Evolutionary conservation across 2,888 invertebrate species (phyloP), one percentile per base, ranked within the genome.

Genomic region (Xylota segnis): DNA sequence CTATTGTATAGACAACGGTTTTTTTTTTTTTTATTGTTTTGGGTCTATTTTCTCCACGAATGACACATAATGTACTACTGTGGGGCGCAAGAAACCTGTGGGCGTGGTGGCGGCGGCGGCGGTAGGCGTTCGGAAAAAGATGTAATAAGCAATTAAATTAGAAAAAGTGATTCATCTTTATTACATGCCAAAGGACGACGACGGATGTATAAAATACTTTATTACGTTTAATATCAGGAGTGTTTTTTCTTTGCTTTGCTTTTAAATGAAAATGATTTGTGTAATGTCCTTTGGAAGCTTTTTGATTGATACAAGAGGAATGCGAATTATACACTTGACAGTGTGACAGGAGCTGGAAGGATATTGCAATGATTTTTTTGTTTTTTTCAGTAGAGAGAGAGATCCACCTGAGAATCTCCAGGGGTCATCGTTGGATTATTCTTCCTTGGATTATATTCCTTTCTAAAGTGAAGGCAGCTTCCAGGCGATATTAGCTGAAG

Each of bases 101-200:
- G 65, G 63, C 63, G 74, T 63, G 74, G 58, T 71, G 37, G 7
- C 5, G 34, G 7, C 5, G 5, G 47, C 47, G 37, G 63, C 23
- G 43, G 56, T 18, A 43, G 29, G 63, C 10, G 29, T 27, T 7
- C 54, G 40, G n/a, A 16, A 34, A 70, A 45, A 43, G 16, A 56
- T 61, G 61, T 61, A 61, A 61, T 61, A 40, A 61, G 61, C 61
- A 61, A 61, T 61, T 61, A 61, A 61, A 61, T 70, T 70, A 70
- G 56, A 43, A 45, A 56, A 52, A 70, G 70, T 70, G 70, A 70
- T 56, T 70, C 70, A 70, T 70, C 56, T 70, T 70, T 54, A 40
- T 14, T 40, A 40, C 27, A 68, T 40, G 37, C 66, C 27, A 27
- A 43, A 43, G 56, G 56, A 43, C 16, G 56, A 43, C 43, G 56